phyloP scores from a whole-genome alignment of 1,140 invertebrate species.

The Zaprionus kolodkinae region DNA sequence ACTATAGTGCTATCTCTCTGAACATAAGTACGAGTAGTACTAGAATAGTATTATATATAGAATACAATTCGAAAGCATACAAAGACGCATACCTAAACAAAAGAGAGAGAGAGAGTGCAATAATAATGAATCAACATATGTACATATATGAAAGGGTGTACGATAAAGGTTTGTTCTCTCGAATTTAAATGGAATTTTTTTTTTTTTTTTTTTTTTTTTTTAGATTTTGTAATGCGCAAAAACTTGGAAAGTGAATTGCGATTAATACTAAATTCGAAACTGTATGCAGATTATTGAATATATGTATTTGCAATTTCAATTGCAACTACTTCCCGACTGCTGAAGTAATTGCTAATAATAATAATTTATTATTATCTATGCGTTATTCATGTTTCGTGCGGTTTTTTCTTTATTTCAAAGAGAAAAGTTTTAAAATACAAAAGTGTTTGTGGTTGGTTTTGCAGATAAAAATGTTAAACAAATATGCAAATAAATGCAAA shows the following conservation, averaged over 20 bases:
- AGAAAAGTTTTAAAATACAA: background rate
- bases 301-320: background rate
- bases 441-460: background rate
- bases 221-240: background rate
- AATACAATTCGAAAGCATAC: background rate
- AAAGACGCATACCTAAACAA: too few relatives aligned
- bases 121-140: conserved; percentile 23
- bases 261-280: background rate
- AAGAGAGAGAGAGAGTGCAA: background rate
- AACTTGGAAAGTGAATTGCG: background rate
- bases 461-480: background rate
- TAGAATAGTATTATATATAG: too few relatives aligned
- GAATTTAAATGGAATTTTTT: background rate
- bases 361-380: background rate
- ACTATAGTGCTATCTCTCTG: background rate
- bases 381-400: background rate
- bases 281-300: background rate
- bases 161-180: conserved; percentile 2
- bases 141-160: conserved; percentile 14
- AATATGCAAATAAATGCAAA: background rate
- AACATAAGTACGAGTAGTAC: background rate
- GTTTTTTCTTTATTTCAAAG: background rate
- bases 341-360: background rate
- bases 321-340: background rate
- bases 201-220: background rate